Base-by-base conservation (phyloP, 2,113 vertebrate genomes). In the Chauna torquata region DNA sequence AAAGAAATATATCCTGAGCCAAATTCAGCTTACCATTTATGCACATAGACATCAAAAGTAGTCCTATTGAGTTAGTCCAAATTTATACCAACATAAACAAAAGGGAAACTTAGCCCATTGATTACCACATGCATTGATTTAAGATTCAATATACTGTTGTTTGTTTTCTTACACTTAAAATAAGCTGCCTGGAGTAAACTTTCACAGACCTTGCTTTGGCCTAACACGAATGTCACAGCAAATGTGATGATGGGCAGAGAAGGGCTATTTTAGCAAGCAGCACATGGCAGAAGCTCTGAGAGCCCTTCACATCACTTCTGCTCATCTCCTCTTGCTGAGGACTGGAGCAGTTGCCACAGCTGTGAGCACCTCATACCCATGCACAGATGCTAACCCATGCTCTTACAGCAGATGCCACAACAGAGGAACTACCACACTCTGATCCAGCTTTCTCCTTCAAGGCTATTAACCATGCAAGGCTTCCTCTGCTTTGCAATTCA, bases 201-300 rank as follows among this genome's bases (percentile, higher is more conserved):
- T 90, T 83, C 68, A 83, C 10, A n/a, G 59, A 82, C 59, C 44
- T 86, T 78, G 23, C n/a, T 22, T 15, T 78, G 17, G 11, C 16
- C 25, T 47, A 44, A 78, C 36, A 50, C 9, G 5, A 88, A 9
- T 54, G 71, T 44, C 69, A 57, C 23, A 72, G 52, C 34, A 64
- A 81, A 62, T 3, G 16, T 55, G n/a, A 28, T 1, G 1, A 64
- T 2, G 10, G 38, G 52, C 64, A 91, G n/a, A 88, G 47, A 23
- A 58, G 45, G 18, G 49, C 13, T 19, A 18, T 75, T 81, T 59
- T 61, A 40, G 38, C 71, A 83, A 47, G 27, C 34, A 36, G 19
- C 20, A 38, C 0, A 0, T 19, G 23, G 27, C n/a, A 68, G 42
- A 82, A 78, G 17, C 28, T 45, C 27, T 4, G 6, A 45, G 9